phyloP scores from a whole-genome alignment of 1,140 invertebrate species.

The Dinoponera quadriceps region DNA sequence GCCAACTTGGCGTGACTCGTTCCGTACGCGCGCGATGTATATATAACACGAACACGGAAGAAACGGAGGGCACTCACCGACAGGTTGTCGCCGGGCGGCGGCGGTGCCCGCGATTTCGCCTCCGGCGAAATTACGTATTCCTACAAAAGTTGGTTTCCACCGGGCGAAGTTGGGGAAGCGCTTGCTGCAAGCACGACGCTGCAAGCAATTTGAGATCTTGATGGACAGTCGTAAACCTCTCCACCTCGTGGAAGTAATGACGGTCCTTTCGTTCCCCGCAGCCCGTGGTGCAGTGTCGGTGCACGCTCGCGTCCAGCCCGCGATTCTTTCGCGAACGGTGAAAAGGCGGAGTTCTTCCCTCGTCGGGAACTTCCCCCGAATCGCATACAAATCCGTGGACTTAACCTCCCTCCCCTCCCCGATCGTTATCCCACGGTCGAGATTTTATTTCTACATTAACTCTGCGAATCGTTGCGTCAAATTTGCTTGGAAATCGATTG shows the following conservation, averaged over 20 bases:
- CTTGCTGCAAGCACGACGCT: slow-evolving; percentile 30
- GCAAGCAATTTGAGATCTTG: slow-evolving; percentile 64
- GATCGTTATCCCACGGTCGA: too few relatives aligned
- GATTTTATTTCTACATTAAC: too few relatives aligned
- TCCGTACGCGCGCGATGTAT: background rate
- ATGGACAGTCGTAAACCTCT: slow-evolving; percentile 72
- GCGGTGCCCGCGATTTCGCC: slow-evolving; percentile 1
- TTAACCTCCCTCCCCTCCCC: background rate
- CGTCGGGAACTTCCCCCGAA: background rate
- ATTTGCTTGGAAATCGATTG: background rate
- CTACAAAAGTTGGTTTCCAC: slow-evolving; percentile 58
- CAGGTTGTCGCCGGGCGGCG: slow-evolving; percentile 9
- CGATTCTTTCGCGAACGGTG: background rate
- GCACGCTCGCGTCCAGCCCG: background rate
- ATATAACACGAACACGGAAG: slow-evolving; percentile 10
- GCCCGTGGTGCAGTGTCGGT: background rate
- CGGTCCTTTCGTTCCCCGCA: slow-evolving; percentile 43
- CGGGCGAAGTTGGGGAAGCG: slow-evolving; percentile 52
- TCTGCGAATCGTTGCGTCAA: too few relatives aligned
- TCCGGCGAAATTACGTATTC: slow-evolving; percentile 65
- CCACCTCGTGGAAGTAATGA: slow-evolving; percentile 58
- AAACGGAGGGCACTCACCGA: background rate
- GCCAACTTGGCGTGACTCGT: background rate
- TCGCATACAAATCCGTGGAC: background rate
- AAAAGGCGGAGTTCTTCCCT: background rate